phyloP scores from a whole-genome alignment of 1,140 invertebrate species.

The Drosophila cardini region DNA sequence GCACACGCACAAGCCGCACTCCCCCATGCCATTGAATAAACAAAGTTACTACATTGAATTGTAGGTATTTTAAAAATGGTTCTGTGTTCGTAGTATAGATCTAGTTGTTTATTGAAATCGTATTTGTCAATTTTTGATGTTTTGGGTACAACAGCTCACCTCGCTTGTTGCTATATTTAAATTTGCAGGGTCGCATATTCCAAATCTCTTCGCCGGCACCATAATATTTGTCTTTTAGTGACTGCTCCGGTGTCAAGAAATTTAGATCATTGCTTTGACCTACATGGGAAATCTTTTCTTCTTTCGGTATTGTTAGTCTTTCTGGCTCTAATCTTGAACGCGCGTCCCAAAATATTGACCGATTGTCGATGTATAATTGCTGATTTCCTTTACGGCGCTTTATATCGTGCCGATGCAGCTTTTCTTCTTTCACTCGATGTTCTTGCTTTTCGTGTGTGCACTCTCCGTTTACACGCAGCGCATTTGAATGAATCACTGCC shows the following conservation, averaged over 20 bases:
- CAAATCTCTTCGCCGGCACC: constrained; percentile 36
- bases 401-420: constrained; percentile 62
- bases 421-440: constrained; percentile 54
- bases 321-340: neutral
- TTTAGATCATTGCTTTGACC: constrained; percentile 38
- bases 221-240: constrained; percentile 72
- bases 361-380: constrained; percentile 68
- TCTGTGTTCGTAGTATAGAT: constrained; percentile 6
- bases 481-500: constrained; percentile 55
- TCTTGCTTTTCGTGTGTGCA: constrained; percentile 65
- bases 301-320: neutral
- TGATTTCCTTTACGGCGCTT: constrained; percentile 76
- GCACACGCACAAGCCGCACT: too few species aligned
- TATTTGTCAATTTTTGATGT: constrained; percentile 17
- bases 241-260: constrained; percentile 70
- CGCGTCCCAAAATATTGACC: constrained; percentile 57
- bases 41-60: neutral
- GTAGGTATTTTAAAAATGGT: neutral
- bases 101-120: neutral
- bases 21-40: too few species aligned
- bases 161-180: constrained; percentile 86
- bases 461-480: constrained; percentile 51
- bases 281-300: neutral
- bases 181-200: constrained; percentile 85
- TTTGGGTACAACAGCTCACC: constrained; percentile 81